Evolutionary conservation across 2,113 vertebrate species (phyloP), one percentile per base, ranked within the genome.

Genomic region (Psilopogon haemacephalus): DNA sequence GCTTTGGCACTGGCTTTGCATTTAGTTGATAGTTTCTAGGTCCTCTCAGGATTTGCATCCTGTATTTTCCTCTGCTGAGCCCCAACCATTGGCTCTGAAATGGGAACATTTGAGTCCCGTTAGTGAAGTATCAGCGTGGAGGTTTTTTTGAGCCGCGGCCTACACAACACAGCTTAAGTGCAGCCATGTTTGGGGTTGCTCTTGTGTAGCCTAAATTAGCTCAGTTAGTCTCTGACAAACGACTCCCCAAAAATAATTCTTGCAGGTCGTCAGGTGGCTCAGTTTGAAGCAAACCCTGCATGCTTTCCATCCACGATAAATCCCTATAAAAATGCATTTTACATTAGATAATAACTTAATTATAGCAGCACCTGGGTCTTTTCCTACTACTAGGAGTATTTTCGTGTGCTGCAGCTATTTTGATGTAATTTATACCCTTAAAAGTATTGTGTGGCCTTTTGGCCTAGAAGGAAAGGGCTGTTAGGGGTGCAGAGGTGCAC

Each of bases 171-270:
- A 2, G 35, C 32, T 55, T 59, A 70, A 73, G 89, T 37, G 74
- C 65, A 62, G 65, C 85, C 70, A 16, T 20, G 27, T 80, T 33
- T 76, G 46, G 14, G 54, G 76, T 62, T 85, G 33, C 24, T 88
- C 60, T 72, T 91, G 70, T 69, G 42, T 70, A 80, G 82, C 54
- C 54, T 37, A 84, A 83, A 91, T 94, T 10, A 44, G 79, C 46
- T 80, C 72, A 90, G 86, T 90, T 86, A 86, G 65, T 90, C 81
- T 95, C 72, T 86, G 77, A 73, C 50, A 75, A 89, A 75, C 72
- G 78, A 84, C 84, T 95, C 69, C 27, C 44, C 81, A 67, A 88
- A 93, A 86, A 54, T 72, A 67, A 89, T 68, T 87, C 88, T 42
- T 81, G 37, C 82, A 92, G 77, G 71, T 92, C 70, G 38, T 33